Evolutionary conservation across 1,140 invertebrate genomes (phyloP).

Genomic region (Bombus pyrosoma): DNA sequence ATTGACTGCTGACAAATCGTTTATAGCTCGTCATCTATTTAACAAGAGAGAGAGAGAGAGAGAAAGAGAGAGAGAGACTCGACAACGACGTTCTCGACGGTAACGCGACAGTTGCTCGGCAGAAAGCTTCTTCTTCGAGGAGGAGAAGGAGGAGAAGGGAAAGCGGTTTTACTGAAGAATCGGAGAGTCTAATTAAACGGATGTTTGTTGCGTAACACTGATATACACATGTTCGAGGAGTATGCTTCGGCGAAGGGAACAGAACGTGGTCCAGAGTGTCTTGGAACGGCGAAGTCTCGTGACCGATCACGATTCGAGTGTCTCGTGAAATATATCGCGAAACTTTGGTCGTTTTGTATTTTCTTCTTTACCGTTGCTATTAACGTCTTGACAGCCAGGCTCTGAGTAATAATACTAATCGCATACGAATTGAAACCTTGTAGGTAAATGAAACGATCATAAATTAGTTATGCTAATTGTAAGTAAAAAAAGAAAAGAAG

Average conservation of each 20-base stretch:
- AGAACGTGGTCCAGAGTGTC: slow-evolving; percentile 5
- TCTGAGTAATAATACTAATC: neutral
- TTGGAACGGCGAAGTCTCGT: slow-evolving; percentile 42
- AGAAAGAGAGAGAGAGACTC: neutral
- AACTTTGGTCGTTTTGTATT: no score
- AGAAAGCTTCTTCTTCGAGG: neutral
- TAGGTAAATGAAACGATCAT: no score
- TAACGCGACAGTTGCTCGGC: slow-evolving; percentile 20
- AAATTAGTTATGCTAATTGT: no score
- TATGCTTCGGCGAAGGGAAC: slow-evolving; percentile 21
- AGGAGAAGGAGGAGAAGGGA: neutral
- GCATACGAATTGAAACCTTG: no score
- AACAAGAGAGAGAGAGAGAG: neutral
- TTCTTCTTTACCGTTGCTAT: neutral
- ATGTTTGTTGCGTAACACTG: slow-evolving; percentile 41
- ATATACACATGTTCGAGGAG: slow-evolving; percentile 16
- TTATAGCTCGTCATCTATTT: slow-evolving; percentile 15
- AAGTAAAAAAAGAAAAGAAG: no score
- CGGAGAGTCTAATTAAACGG: slow-evolving; percentile 22
- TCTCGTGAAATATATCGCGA: neutral
- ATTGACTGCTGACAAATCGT: slow-evolving; percentile 56
- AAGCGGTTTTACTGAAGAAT: neutral
- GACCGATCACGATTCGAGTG: neutral
- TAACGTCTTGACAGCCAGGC: neutral
- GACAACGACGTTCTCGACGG: slow-evolving; percentile 3